Percentiles rank a stretch among this genome's conserved stretches.
Evolutionary conservation across 2,113 vertebrate species (phyloP).

Genomic region (Lipotes vexillifer): DNA sequence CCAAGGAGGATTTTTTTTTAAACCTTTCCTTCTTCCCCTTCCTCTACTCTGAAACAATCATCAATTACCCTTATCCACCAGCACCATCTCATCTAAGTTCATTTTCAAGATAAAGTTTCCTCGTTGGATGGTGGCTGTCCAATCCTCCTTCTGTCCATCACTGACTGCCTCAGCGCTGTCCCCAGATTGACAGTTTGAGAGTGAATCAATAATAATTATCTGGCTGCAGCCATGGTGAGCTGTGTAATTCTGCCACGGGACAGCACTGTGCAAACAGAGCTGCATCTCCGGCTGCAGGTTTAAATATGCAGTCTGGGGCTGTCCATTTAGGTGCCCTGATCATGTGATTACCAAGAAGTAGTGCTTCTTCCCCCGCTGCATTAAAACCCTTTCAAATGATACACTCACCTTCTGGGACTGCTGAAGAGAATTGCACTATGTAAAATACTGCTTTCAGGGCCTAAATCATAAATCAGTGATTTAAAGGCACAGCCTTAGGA

Average conservation of each 20-base stretch:
- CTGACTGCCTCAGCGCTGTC: conserved; percentile 82
- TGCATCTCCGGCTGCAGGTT: conserved; percentile 75
- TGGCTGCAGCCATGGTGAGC: conserved; percentile 86
- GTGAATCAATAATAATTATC: conserved; percentile 99
- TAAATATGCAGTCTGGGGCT: conserved; percentile 79
- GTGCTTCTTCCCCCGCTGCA: conserved; percentile 43
- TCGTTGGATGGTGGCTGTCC: conserved; percentile 91
- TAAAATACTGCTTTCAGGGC: conserved; percentile 60
- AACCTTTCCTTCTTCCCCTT: conserved; percentile 77
- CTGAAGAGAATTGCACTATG: conserved; percentile 43
- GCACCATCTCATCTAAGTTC: conserved; percentile 92
- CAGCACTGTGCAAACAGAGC: conserved; percentile 81
- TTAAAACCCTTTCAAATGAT: conserved; percentile 66
- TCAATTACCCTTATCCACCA: conserved; percentile 95
- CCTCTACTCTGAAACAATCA: conserved; percentile 91
- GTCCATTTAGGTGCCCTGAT: conserved; percentile 77
- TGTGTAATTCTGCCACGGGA: conserved; percentile 83
- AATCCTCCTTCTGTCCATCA: conserved; percentile 95
- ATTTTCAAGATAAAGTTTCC: conserved; percentile 93
- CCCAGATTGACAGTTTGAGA: conserved; percentile 91
- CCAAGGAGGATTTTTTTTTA: conserved; percentile 80
- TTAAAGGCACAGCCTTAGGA: conserved; percentile 31
- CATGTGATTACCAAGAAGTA: conserved; percentile 69
- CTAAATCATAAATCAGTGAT: conserved; percentile 40
- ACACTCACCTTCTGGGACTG: conserved; percentile 57